Evolutionary conservation across 2,113 vertebrate species (phyloP).

Genomic region (Varanus salvator): DNA sequence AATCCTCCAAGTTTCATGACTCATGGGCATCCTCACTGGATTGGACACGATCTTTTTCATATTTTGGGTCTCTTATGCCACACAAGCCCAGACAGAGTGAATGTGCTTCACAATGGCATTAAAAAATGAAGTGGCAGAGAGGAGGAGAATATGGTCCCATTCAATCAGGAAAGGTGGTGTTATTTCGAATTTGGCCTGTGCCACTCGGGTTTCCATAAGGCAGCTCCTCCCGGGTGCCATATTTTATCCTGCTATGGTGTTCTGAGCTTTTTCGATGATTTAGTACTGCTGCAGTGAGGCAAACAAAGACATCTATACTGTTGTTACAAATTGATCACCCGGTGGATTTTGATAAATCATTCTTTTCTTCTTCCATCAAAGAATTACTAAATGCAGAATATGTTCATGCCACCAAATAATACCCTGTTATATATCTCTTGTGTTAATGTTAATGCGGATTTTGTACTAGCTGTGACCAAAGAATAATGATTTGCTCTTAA

Average conservation of each 20-base stretch:
- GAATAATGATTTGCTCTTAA: conserved; percentile 54
- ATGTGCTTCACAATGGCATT: not conserved
- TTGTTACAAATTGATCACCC: conserved; percentile 48
- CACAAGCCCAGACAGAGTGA: too few species aligned
- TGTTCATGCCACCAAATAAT: conserved; percentile 53
- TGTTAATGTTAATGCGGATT: conserved; percentile 44
- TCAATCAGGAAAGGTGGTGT: not conserved
- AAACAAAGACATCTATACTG: conserved; percentile 50
- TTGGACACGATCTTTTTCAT: too few species aligned
- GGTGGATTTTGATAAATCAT: conserved; percentile 65
- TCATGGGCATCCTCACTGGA: too few species aligned
- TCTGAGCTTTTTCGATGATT: conserved; percentile 37
- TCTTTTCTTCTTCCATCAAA: conserved; percentile 7
- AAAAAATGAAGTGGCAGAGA: not conserved
- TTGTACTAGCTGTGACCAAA: conserved; percentile 51
- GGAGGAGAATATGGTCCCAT: not conserved
- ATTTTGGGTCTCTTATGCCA: too few species aligned
- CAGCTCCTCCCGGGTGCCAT: not conserved
- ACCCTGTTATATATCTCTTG: conserved; percentile 40
- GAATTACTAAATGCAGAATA: conserved; percentile 56
- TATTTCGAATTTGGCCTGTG: not conserved
- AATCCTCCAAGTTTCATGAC: too few species aligned
- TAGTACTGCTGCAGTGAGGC: conserved; percentile 36
- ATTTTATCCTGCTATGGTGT: conserved; percentile 19
- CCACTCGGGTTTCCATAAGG: conserved; percentile 13